phyloP scores from a whole-genome alignment of 2,113 vertebrate genomes.

The Pelecanoides urinatrix region DNA sequence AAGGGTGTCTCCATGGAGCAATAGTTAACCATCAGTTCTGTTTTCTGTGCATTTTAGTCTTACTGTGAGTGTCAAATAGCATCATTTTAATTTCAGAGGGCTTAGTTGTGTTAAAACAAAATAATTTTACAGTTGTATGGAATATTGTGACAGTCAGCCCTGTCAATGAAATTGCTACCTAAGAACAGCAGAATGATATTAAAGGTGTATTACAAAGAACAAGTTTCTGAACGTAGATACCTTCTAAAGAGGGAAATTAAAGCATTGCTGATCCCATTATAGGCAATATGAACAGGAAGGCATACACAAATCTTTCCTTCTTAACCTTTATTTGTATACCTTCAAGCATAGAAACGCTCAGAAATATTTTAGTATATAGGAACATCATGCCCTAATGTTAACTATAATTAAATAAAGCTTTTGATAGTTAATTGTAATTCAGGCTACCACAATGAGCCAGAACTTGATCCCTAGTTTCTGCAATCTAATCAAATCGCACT shows the following conservation, averaged over 20 bases:
- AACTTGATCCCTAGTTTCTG: not conserved
- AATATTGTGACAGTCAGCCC: not conserved
- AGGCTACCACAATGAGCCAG: not conserved
- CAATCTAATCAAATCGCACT: not conserved
- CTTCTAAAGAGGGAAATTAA: not conserved
- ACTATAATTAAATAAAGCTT: not conserved
- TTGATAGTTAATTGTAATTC: not conserved
- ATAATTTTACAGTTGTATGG: not conserved
- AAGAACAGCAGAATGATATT: not conserved
- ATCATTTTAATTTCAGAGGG: not conserved
- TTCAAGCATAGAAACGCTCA: fast-evolving
- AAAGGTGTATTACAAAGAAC: not conserved
- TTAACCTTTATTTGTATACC: not conserved
- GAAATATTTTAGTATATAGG: not conserved
- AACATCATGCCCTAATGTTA: not conserved
- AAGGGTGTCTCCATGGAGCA: not conserved
- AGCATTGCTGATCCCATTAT: not conserved
- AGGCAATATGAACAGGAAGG: not conserved
- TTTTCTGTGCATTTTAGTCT: not conserved
- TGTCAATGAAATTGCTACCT: not conserved
- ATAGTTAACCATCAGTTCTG: too few relatives aligned
- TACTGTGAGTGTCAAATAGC: not conserved
- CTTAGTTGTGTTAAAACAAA: not conserved
- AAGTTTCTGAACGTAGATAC: not conserved
- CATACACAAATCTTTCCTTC: not conserved